These are phyloP conservation scores for Fragum whitleyi DNA, from an alignment of 2,888 invertebrate species.

Conservation along the genomic window DNA sequence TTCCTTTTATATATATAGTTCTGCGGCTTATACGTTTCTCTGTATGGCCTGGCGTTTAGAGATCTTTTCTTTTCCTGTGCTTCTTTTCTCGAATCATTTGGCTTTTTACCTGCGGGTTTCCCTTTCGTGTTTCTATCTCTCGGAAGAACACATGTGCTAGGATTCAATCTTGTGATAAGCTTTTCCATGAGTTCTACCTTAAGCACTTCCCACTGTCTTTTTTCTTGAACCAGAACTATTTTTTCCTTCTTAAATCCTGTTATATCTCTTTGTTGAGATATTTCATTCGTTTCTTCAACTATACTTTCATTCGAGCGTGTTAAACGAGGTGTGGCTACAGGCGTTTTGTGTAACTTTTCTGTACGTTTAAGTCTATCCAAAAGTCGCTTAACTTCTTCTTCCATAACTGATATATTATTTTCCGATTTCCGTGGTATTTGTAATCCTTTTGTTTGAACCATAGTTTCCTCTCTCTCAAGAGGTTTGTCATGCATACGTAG, in stretches of 20 bases:
- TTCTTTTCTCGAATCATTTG: neutral
- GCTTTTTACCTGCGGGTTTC: too few relatives aligned
- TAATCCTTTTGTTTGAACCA: slow-evolving; percentile 41
- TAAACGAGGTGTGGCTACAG: neutral
- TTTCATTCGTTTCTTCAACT: slow-evolving; percentile 22
- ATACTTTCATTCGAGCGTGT: neutral
- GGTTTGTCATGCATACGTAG: slow-evolving; percentile 48
- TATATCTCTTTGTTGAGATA: slow-evolving; percentile 19
- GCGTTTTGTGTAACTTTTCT: slow-evolving; percentile 43
- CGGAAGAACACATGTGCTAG: slow-evolving; percentile 17
- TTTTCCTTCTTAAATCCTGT: slow-evolving; percentile 50
- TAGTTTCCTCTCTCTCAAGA: slow-evolving; percentile 50
- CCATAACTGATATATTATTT: slow-evolving; percentile 59
- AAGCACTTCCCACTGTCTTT: slow-evolving; percentile 58
- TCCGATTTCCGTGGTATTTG: slow-evolving; percentile 55
- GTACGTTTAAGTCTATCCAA: slow-evolving; percentile 56
- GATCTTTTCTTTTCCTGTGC: neutral
- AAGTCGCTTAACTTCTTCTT: slow-evolving; percentile 51
- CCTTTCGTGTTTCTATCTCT: too few relatives aligned
- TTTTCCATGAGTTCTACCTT: slow-evolving; percentile 55
- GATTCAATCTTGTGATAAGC: slow-evolving; percentile 41
- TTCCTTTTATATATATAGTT: neutral
- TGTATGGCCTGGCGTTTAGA: slow-evolving; percentile 5
- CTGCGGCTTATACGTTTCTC: slow-evolving; percentile 47
- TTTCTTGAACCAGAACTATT: slow-evolving; percentile 56